These are phyloP conservation scores for Petrolisthes manimaculis DNA, from an alignment of 2,888 invertebrate genomes.

Conservation along the genomic window DNA sequence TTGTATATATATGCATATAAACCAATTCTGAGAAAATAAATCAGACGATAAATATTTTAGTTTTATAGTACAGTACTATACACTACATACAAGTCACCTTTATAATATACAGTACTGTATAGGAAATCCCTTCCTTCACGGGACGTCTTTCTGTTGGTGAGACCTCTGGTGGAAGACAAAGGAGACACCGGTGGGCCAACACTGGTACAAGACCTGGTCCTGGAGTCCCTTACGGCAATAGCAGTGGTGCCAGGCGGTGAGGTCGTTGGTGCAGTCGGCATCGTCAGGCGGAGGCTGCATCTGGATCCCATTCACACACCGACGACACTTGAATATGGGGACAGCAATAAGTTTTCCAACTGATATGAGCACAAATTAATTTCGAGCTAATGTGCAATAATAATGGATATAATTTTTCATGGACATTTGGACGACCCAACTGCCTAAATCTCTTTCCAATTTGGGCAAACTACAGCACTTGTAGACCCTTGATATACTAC, in stretches of 20 bases:
- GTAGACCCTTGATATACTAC: too few species aligned
- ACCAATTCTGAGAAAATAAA: too few species aligned
- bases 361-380: too few species aligned
- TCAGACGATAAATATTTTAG: not conserved
- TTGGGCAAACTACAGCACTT: too few species aligned
- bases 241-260: conserved; percentile 95
- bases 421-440: too few species aligned
- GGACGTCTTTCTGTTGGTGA: conserved; percentile 62
- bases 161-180: conserved; percentile 91
- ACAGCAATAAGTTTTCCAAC: not conserved
- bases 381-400: too few species aligned
- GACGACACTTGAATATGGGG: conserved; percentile 83
- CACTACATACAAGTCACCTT: not conserved
- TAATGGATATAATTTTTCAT: too few species aligned
- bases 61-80: too few species aligned
- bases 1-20: too few species aligned
- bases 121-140: conserved; percentile 14
- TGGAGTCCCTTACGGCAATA: conserved; percentile 86
- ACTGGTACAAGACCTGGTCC: conserved; percentile 83
- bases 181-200: conserved; percentile 90
- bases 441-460: too few species aligned
- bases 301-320: conserved; percentile 91
- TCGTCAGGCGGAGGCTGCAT: conserved; percentile 87
- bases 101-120: not conserved
- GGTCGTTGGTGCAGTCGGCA: conserved; percentile 93